Evolutionary conservation across 2,113 vertebrate species (phyloP).

Genomic region (Ammodytes marinus): DNA sequence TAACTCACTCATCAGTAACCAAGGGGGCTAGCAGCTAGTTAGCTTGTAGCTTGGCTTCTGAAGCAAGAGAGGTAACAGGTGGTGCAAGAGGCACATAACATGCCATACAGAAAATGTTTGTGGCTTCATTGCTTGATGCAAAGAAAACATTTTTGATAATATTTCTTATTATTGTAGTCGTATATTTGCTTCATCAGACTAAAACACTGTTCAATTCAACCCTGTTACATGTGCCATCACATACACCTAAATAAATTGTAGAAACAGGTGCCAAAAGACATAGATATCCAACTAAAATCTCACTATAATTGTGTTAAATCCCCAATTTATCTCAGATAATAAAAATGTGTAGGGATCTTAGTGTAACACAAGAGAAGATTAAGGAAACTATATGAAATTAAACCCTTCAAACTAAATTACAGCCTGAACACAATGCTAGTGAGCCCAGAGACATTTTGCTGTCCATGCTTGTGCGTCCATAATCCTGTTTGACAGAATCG

Average conservation of each 20-base stretch:
- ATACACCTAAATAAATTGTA: too few relatives aligned
- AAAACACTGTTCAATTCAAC: not conserved
- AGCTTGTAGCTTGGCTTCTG: not conserved
- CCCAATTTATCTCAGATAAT: slow-evolving; percentile 7
- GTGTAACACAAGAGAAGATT: slow-evolving; percentile 28
- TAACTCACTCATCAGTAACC: not conserved
- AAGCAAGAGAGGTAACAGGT: not conserved
- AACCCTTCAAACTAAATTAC: slow-evolving; percentile 13
- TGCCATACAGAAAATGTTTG: too few relatives aligned
- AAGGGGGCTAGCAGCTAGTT: not conserved
- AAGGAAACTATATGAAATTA: not conserved
- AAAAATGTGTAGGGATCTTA: slow-evolving; percentile 2
- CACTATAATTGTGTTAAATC: slow-evolving; percentile 11
- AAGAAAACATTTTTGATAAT: too few relatives aligned
- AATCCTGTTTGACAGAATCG: slow-evolving; percentile 67
- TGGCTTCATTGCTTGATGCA: too few relatives aligned
- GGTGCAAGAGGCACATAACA: too few relatives aligned
- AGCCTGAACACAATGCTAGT: slow-evolving; percentile 28
- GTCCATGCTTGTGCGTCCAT: slow-evolving; percentile 19
- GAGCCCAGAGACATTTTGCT: slow-evolving; percentile 14
- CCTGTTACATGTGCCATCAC: not conserved
- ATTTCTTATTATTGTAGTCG: not conserved
- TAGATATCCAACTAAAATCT: not conserved
- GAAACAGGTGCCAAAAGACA: not conserved
- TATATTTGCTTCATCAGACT: not conserved